phyloP scores from a whole-genome alignment of 2,113 vertebrate genomes.

The Gymnarchus niloticus region DNA sequence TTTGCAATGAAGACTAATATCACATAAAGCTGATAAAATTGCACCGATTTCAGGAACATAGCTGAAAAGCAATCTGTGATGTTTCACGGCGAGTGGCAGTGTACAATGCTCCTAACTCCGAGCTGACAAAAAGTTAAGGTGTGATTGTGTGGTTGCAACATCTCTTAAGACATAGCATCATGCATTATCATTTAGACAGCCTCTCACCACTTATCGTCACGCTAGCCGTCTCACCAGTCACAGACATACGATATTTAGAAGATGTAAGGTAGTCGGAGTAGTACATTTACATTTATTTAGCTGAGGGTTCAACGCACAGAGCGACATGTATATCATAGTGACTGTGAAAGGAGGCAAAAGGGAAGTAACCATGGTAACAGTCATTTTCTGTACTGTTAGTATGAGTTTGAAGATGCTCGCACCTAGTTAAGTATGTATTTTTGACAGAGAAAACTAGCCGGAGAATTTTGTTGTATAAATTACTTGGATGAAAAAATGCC shows the following conservation, averaged over 20 bases:
- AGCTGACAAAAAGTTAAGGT: no score
- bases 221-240: neutral
- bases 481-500: neutral
- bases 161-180: neutral
- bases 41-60: no score
- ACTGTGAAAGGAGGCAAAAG: neutral
- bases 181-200: neutral
- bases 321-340: neutral
- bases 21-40: no score
- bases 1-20: no score
- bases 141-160: no score
- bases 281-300: no score
- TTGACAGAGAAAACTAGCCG: neutral
- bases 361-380: neutral
- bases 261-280: no score
- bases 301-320: no score
- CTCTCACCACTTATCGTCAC: neutral
- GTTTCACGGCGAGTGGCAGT: no score
- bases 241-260: no score
- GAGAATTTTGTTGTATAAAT: neutral
- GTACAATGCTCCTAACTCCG: no score
- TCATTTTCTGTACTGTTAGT: neutral
- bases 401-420: neutral
- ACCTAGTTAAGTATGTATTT: neutral
- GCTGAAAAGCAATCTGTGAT: no score